Evolutionary conservation across 2,113 vertebrate species (phyloP).

Genomic region (Carassius carassius): DNA sequence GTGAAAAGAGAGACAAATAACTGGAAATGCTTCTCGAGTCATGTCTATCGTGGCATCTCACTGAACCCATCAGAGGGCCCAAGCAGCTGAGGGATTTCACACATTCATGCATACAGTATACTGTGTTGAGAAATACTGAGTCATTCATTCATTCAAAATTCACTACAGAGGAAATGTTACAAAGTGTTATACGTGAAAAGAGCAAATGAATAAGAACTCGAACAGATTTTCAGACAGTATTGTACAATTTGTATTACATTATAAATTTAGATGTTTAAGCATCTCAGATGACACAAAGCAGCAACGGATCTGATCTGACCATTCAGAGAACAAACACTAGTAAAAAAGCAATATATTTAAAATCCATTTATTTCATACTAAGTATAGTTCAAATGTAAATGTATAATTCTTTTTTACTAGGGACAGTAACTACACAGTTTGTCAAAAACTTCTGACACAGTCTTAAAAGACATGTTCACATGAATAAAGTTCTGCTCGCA

Average conservation of each 20-base stretch:
- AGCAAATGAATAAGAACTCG: neutral
- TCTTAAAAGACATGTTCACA: neutral
- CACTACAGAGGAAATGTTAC: neutral
- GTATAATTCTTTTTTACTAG: no score
- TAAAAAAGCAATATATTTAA: no score
- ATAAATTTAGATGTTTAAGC: neutral
- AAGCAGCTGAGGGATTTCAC: neutral
- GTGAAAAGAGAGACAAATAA: neutral
- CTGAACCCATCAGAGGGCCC: neutral
- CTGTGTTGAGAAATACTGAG: neutral
- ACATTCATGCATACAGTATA: neutral
- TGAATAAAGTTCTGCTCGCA: neutral
- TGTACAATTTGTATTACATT: neutral
- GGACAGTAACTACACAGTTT: no score
- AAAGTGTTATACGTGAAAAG: neutral
- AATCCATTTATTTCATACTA: no score
- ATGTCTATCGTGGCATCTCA: neutral
- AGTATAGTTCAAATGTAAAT: no score
- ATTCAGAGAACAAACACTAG: neutral
- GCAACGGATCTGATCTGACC: neutral
- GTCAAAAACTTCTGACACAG: no score
- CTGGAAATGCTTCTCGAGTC: neutral
- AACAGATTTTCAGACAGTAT: neutral
- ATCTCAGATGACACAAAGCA: neutral
- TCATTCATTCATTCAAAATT: neutral